Evolutionary conservation across 2,888 invertebrate species (phyloP), one percentile per base, ranked within the genome.

Genomic region (Andrena praecox): DNA sequence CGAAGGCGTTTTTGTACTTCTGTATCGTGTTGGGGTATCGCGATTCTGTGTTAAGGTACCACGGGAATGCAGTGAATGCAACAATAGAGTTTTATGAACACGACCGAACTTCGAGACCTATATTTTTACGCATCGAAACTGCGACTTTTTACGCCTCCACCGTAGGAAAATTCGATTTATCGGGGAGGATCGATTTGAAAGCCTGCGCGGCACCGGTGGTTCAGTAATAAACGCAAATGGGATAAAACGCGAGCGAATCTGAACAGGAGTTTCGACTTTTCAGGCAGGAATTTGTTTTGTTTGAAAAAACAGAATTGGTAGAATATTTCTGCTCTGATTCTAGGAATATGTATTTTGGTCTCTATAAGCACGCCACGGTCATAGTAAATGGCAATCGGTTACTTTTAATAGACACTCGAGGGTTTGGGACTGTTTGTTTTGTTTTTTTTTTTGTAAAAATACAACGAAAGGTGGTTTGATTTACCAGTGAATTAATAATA

Each of bases 161-260:
- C 68, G 54, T 33, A 54, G 4, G 35, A 54, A 33, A 63, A 56
- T 72, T 63, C 12, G 27, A n/a, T 27, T 68, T 33, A 31, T 10
- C 31, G 31, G 24, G 24, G 54, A 12, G 31, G 63, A 76, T 63
- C 63, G 63, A 72, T 63, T 76, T 31, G 16, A 75, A 70, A 50
- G 33, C 24, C 24, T 29, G n/a, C 16, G 12, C 24, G 2, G 54
- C 42, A 71, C 16, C 42, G 5, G 42, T 42, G 48, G 35, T 54
- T 31, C 31, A 35, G 56, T 24, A 68, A 72, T 60, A 69, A 69
- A 42, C 42, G 42, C 42, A 62, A 20, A 10, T 42, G 6, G 52
- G 31, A 54, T 52, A 31, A 69, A 50, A 7, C 72, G 8, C 6
- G 20, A 31, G 31, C 48, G 50, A 42, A 77, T 5, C 74, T 35